Percentiles rank a stretch among this genome's conserved stretches.
phyloP scores from a whole-genome alignment of 2,797 vertebrate genomes.

The Sebastiscus tertius region DNA sequence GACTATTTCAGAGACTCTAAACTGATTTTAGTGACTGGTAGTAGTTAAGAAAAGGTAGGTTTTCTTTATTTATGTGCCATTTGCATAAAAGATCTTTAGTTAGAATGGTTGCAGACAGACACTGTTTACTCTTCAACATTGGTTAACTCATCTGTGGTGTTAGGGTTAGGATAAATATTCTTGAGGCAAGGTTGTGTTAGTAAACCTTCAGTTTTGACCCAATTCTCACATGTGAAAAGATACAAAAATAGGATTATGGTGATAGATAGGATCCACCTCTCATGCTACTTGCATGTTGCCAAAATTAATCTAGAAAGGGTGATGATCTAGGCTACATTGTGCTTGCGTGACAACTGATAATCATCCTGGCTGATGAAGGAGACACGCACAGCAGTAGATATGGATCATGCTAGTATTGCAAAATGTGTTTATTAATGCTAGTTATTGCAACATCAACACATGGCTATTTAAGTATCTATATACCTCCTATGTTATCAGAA shows the following conservation, averaged over 20 bases:
- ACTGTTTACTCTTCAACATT: too few species aligned
- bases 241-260: neutral
- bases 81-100: too few species aligned
- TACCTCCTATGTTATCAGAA: neutral
- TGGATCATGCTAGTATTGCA: too few species aligned
- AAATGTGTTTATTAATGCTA: neutral
- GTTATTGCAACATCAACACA: neutral
- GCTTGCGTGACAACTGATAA: neutral
- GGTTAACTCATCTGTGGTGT: too few species aligned
- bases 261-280: neutral
- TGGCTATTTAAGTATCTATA: neutral
- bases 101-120: too few species aligned
- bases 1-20: neutral
- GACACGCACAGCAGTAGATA: neutral
- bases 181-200: too few species aligned
- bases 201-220: neutral
- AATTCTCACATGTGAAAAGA: neutral
- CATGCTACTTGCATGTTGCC: neutral
- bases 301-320: neutral
- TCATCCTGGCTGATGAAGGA: accelerated
- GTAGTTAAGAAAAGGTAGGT: neutral
- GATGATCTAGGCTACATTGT: neutral
- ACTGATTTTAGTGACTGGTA: neutral
- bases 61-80: neutral
- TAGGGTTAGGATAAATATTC: too few species aligned